These are phyloP conservation scores for Cottus gobio DNA, from an alignment of 2,113 vertebrate species.

Conservation along the genomic window DNA sequence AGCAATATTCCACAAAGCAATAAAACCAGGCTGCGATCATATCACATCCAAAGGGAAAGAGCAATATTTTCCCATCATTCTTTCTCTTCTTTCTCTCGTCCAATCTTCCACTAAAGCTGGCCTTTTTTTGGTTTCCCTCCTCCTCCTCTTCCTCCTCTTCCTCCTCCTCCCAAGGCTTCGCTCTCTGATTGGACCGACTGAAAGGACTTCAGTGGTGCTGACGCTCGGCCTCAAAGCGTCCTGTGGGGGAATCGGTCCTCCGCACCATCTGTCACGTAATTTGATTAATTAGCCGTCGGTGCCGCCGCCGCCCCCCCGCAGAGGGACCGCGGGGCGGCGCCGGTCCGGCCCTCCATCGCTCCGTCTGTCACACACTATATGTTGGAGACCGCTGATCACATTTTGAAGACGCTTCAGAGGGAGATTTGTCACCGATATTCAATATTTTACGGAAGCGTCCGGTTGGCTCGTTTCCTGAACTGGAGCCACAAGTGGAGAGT, in stretches of 20 bases:
- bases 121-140: neutral
- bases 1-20: constrained; percentile 82
- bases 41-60: constrained; percentile 76
- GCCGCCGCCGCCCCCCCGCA: constrained; percentile 57
- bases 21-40: constrained; percentile 72
- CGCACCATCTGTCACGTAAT: constrained; percentile 75
- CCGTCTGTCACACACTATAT: constrained; percentile 70
- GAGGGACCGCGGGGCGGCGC: constrained; percentile 69
- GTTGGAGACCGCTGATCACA: constrained; percentile 64
- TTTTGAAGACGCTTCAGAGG: no score
- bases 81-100: constrained; percentile 59
- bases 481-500: no score
- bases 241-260: constrained; percentile 71
- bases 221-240: constrained; percentile 61
- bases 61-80: constrained; percentile 78
- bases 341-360: constrained; percentile 70
- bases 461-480: no score
- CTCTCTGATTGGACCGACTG: constrained; percentile 67
- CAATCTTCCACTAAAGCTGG: constrained; percentile 54
- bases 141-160: no score
- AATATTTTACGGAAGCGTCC: no score
- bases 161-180: constrained; percentile 34
- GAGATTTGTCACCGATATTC: no score
- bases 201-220: constrained; percentile 64
- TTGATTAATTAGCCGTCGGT: constrained; percentile 77